phyloP scores from a whole-genome alignment of 1,140 invertebrate species.

The Drosophila nebulosa region DNA sequence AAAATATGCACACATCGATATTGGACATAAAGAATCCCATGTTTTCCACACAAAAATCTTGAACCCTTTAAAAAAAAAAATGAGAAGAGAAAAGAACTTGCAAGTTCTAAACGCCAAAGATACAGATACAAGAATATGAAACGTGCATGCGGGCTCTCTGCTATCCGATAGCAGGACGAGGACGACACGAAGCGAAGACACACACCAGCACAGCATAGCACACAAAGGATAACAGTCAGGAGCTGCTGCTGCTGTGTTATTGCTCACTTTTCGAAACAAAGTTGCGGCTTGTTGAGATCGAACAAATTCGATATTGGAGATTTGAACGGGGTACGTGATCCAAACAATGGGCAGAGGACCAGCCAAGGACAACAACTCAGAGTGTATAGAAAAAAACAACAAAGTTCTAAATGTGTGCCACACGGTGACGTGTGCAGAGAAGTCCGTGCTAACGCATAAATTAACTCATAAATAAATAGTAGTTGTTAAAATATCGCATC shows the following conservation, averaged over 20 bases:
- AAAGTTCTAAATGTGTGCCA: slow-evolving; percentile 52
- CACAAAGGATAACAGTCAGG: slow-evolving; percentile 28
- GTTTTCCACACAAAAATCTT: slow-evolving; percentile 59
- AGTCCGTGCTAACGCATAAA: slow-evolving; percentile 68
- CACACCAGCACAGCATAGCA: not conserved
- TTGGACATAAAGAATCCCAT: slow-evolving; percentile 51
- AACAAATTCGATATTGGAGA: slow-evolving; percentile 69
- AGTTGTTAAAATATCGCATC: slow-evolving; percentile 36
- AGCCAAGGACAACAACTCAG: slow-evolving; percentile 42
- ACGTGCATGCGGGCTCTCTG: slow-evolving; percentile 66
- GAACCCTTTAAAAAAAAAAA: slow-evolving; percentile 57
- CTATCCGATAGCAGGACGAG: slow-evolving; percentile 66
- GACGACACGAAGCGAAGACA: slow-evolving; percentile 11
- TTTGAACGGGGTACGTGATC: slow-evolving; percentile 53
- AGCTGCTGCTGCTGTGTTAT: slow-evolving; percentile 30
- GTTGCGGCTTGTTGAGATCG: slow-evolving; percentile 61
- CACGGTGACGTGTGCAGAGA: not conserved
- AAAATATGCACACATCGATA: slow-evolving; percentile 58
- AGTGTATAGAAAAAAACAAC: not conserved
- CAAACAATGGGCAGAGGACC: slow-evolving; percentile 62
- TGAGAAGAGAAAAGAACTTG: slow-evolving; percentile 71
- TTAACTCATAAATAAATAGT: slow-evolving; percentile 60
- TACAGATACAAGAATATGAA: slow-evolving; percentile 60
- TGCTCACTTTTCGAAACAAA: slow-evolving; percentile 66
- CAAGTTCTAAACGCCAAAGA: slow-evolving; percentile 62